Evolutionary conservation across 2,797 vertebrate genomes (phyloP).

Genomic region (Muscicapa striata): DNA sequence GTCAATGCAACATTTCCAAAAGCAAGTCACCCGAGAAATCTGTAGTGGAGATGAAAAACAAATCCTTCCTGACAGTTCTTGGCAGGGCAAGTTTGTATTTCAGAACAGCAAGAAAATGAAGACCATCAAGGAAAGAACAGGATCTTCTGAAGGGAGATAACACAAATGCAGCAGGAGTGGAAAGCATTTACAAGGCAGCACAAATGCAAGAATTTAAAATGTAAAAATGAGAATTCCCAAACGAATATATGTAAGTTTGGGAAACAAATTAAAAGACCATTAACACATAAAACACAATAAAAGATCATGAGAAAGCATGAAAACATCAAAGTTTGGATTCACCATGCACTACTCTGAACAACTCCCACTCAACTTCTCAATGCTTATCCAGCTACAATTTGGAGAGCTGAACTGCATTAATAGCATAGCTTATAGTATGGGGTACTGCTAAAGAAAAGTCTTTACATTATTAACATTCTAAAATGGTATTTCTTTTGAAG

Average conservation of each 20-base stretch:
- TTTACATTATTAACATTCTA: background rate
- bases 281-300: background rate
- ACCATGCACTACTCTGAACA: background rate
- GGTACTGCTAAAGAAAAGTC: background rate
- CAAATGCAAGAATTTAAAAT: background rate
- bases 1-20: background rate
- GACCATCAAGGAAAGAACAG: background rate
- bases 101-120: background rate
- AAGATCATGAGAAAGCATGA: background rate
- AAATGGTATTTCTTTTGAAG: background rate
- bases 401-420: background rate
- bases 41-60: background rate
- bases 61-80: slow-evolving; percentile 6
- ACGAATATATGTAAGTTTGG: background rate
- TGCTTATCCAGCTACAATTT: background rate
- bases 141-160: background rate
- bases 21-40: background rate
- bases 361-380: background rate
- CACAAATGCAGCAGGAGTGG: background rate
- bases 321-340: background rate
- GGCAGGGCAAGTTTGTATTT: background rate
- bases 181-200: background rate
- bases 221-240: background rate
- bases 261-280: background rate
- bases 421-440: background rate